Evolutionary conservation across 1,140 invertebrate genomes (phyloP), one percentile per base, ranked within the genome.

Genomic region (Drosophila chauvacae): DNA sequence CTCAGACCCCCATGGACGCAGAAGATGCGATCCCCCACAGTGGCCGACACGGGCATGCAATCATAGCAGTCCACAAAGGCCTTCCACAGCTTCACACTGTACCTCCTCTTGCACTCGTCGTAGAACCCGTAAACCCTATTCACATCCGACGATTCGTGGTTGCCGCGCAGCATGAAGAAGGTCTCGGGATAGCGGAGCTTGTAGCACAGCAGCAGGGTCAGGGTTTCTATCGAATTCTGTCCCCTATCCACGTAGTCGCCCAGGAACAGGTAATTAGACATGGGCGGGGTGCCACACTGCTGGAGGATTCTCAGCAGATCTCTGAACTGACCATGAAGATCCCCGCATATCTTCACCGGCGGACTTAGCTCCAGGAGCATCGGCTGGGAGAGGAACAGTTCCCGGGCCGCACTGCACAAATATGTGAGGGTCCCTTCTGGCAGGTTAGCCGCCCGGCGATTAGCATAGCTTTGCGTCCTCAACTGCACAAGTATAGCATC

Each of bases 1-100:
- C 98, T 99, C 39, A 99, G 96, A 64, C 98, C 98, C 79, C 98
- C 98, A 93, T 99, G 98, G 87, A 99, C 98, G 95, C 98, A 99
- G 84, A 99, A 96, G 94, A 99, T 99, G 94, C 99, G 98, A 94
- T 99, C 97, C 94, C 99, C 99, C 98, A 99, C 99, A 79, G 99
- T 96, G 88, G 98, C 98, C 87, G 98, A 98, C 79, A 99, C 94
- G 69, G 98, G 98, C 93, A 99, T 95, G 94, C 98, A 78, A 7
- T 70, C 53, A 18, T 97, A 97, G 91, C 96, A 96, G 92, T 97
- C 96, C 2, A 93, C 96, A 92, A 97, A 97, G 30, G 95, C 7
- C 7, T 42, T 41, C 74, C 74, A 78, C 45, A 78, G 2, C 37
- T 63, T 77, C 1, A 71, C 16, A 6, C 26, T 78, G 53, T 77